phyloP scores from a whole-genome alignment of 2,113 vertebrate genomes.

The Crypturellus undulatus region DNA sequence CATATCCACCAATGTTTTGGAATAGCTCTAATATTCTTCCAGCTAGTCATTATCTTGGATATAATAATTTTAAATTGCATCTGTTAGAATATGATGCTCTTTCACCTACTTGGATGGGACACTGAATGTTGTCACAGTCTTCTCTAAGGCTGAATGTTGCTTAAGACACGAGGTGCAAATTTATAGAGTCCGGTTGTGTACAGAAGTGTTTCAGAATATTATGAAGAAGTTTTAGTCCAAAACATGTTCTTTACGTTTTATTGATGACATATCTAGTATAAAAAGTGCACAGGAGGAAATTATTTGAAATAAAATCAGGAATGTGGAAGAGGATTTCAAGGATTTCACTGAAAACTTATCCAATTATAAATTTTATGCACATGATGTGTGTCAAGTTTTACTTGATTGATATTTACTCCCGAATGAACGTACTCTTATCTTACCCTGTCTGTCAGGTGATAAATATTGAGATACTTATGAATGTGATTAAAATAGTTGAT shows the following conservation, averaged over 20 bases:
- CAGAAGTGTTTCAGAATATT: not conserved
- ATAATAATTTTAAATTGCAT: slow-evolving; percentile 24
- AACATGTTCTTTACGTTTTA: not conserved
- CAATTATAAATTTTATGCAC: slow-evolving; percentile 58
- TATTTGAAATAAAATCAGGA: slow-evolving; percentile 22
- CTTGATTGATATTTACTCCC: slow-evolving; percentile 66
- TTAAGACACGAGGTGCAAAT: not conserved
- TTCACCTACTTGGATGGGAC: not conserved
- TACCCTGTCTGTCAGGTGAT: slow-evolving; percentile 64
- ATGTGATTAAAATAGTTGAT: slow-evolving; percentile 68
- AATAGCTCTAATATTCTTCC: not conserved
- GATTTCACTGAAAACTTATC: slow-evolving; percentile 13
- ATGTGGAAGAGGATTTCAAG: not conserved
- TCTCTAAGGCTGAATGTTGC: not conserved
- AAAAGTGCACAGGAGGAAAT: slow-evolving; percentile 1
- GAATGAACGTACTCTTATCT: slow-evolving; percentile 49
- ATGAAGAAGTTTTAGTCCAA: not conserved
- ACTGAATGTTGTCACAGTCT: not conserved
- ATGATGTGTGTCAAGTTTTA: slow-evolving; percentile 55
- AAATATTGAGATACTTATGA: slow-evolving; percentile 68
- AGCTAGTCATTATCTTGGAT: not conserved
- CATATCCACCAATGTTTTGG: not conserved
- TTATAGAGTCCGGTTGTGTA: not conserved
- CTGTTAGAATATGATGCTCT: not conserved
- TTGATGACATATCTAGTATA: not conserved